A percentile compares a stretch with the other conserved stretches of the same genome.
phyloP scores from a whole-genome alignment of 2,113 vertebrate genomes.

The Steatornis caripensis region DNA sequence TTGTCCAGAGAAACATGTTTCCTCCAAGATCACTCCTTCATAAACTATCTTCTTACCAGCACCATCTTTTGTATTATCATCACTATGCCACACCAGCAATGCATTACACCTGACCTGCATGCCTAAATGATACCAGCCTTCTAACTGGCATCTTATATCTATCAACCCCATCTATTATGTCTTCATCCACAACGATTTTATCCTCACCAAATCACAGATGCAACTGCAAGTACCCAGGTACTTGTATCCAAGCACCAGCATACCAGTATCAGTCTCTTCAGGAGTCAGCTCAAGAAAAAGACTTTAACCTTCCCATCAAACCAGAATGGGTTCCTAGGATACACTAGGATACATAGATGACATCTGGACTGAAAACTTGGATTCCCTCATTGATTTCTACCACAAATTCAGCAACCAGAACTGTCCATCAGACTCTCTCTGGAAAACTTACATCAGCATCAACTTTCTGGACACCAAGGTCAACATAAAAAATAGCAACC shows the following conservation, averaged over 20 bases:
- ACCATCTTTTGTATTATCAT: background rate
- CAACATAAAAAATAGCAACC: conserved; percentile 60
- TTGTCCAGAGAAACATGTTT: background rate
- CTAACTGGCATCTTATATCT: background rate
- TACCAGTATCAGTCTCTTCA: background rate
- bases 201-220: background rate
- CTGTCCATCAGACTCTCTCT: conserved; percentile 9
- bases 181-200: background rate
- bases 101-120: background rate
- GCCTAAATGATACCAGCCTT: background rate
- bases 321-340: background rate
- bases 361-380: background rate
- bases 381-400: background rate
- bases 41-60: background rate
- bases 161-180: background rate
- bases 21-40: background rate
- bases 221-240: background rate
- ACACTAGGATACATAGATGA: background rate
- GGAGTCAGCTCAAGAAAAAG: background rate
- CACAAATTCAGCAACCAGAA: background rate
- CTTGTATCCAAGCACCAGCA: background rate
- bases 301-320: background rate
- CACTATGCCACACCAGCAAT: background rate
- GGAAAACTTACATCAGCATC: conserved; percentile 61
- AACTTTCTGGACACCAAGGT: conserved; percentile 51